Conservation (phyloP, 2,797 vertebrate species). For the Selene dorsalis region DNA sequence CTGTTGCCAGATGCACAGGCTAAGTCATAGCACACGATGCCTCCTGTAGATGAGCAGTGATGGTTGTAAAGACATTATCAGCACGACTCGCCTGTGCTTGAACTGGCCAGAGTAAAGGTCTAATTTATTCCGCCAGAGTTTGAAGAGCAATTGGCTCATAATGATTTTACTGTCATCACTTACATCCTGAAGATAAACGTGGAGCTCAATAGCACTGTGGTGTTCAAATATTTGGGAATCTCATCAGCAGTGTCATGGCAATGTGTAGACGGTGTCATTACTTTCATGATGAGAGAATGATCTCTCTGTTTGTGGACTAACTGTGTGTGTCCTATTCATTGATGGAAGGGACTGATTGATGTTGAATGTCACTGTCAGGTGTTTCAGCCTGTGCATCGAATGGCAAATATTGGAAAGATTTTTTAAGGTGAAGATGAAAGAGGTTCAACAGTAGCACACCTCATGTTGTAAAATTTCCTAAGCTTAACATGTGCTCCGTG, state of each 20-base stretch:
- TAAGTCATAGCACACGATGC: background rate
- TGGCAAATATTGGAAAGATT: too few relatives aligned
- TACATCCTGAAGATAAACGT: background rate
- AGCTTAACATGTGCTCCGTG: too few relatives aligned
- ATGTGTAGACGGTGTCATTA: background rate
- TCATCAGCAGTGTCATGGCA: background rate
- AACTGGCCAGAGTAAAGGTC: slow-evolving; percentile 28
- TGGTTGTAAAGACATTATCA: slow-evolving; percentile 51
- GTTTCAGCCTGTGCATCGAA: background rate
- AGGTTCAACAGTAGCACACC: too few relatives aligned
- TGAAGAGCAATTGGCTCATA: slow-evolving; percentile 9
- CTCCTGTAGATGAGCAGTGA: slow-evolving; percentile 3
- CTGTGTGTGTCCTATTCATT: too few relatives aligned
- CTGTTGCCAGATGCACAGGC: slow-evolving; percentile 8
- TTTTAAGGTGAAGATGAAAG: too few relatives aligned
- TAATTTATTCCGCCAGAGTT: background rate
- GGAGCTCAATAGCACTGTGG: background rate
- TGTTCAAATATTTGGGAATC: slow-evolving; percentile 25
- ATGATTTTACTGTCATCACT: background rate
- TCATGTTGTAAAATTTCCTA: too few relatives aligned
- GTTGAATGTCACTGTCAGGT: too few relatives aligned
- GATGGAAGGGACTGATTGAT: too few relatives aligned
- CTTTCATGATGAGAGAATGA: background rate
- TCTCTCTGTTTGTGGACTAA: background rate
- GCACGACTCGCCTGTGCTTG: slow-evolving; percentile 33